Percentiles rank a stretch among this genome's conserved stretches.
Conservation (phyloP, 2,113 vertebrate genomes). For the crab-eating macaque (Macaca fascicularis) region DNA sequence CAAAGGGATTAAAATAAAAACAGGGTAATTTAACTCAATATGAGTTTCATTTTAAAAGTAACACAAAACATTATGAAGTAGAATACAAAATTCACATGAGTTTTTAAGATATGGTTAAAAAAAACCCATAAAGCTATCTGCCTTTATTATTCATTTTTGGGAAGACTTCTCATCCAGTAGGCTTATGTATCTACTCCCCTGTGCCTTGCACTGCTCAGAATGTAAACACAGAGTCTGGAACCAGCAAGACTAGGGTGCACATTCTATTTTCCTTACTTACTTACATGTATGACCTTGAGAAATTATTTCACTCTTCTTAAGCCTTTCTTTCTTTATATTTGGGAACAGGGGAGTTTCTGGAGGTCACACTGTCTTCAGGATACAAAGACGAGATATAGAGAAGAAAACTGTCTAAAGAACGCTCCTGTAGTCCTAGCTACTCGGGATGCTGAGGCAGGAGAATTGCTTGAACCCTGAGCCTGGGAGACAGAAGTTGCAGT, state of each 20-base stretch:
- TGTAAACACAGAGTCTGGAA: neutral
- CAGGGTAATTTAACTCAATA: neutral
- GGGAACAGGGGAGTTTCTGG: neutral
- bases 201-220: neutral
- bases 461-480: too few relatives aligned
- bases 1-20: neutral
- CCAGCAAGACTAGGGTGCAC: neutral
- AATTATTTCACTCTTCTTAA: neutral
- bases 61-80: neutral
- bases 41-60: neutral
- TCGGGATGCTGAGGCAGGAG: too few relatives aligned
- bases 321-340: neutral
- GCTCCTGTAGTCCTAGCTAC: too few relatives aligned
- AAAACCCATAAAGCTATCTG: neutral
- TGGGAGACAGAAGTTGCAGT: too few relatives aligned
- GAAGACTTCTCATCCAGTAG: neutral
- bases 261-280: neutral
- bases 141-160: neutral
- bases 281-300: neutral
- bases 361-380: neutral
- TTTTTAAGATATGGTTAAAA: neutral
- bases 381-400: neutral
- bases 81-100: neutral
- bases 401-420: neutral
- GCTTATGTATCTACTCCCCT: fast-evolving